These are phyloP conservation scores for Chrysochloris asiatica DNA, from an alignment of 2,113 vertebrate genomes.

Conservation along the genomic window DNA sequence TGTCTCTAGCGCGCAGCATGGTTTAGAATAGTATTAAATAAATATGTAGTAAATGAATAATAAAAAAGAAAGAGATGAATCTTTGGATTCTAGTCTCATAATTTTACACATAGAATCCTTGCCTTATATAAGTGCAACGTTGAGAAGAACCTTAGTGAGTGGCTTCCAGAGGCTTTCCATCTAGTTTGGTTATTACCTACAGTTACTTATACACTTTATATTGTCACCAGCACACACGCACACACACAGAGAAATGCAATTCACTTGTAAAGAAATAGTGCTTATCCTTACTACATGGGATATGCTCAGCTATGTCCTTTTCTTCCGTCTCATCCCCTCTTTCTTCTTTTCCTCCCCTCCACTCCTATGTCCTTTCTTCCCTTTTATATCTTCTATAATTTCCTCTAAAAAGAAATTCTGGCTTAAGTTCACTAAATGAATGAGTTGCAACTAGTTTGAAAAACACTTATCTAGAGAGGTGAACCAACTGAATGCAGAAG, in stretches of 20 bases:
- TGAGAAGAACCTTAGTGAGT: neutral
- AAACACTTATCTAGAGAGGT: neutral
- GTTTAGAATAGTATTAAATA: neutral
- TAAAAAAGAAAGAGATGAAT: slow-evolving; percentile 21
- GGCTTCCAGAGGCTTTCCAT: neutral
- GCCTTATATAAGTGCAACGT: neutral
- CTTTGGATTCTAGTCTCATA: slow-evolving; percentile 15
- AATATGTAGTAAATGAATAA: neutral
- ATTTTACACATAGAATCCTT: neutral
- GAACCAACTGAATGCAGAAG: too few species aligned
- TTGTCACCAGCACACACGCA: too few species aligned
- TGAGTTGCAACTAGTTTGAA: neutral
- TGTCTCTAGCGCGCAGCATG: neutral
- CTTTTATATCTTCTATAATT: neutral
- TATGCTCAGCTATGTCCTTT: neutral
- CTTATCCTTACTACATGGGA: neutral
- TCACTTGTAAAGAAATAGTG: neutral
- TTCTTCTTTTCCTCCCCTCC: too few species aligned
- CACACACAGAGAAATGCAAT: neutral
- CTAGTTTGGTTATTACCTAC: neutral
- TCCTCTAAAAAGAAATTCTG: neutral
- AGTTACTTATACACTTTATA: neutral
- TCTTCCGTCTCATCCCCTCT: neutral
- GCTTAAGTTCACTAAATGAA: neutral
- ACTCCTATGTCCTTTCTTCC: too few species aligned